Evolutionary conservation across 2,797 vertebrate genomes (phyloP).

Genomic region (Carcharodon carcharias): DNA sequence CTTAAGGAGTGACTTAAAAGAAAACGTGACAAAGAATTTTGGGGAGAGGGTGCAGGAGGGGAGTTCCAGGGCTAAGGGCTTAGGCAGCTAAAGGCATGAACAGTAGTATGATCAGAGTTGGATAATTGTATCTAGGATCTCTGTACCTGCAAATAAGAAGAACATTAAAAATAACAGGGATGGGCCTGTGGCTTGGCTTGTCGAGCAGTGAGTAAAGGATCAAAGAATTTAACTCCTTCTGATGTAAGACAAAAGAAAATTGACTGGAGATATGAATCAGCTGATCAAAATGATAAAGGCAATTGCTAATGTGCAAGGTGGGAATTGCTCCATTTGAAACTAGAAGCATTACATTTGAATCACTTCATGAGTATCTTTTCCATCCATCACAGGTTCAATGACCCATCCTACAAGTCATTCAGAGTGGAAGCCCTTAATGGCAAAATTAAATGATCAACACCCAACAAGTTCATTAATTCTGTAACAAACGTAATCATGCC

Average conservation of each 20-base stretch:
- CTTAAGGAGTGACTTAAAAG: neutral
- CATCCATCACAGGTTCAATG: neutral
- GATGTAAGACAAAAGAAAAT: neutral
- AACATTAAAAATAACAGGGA: neutral
- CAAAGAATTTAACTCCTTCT: neutral
- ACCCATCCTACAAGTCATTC: neutral
- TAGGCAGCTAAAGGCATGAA: neutral
- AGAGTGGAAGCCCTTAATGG: neutral
- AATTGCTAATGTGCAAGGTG: neutral
- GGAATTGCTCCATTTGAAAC: neutral
- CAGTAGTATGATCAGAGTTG: neutral
- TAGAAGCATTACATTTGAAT: neutral
- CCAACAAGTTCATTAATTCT: neutral
- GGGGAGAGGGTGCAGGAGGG: neutral
- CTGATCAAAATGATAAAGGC: neutral
- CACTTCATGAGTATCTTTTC: neutral
- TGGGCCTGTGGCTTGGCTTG: neutral
- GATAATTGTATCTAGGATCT: neutral
- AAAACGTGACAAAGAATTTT: neutral
- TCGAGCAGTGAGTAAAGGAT: neutral
- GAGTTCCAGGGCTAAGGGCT: neutral
- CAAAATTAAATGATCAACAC: neutral
- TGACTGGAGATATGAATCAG: neutral
- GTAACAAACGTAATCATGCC: neutral
- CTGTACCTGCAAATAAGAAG: neutral